Evolutionary conservation across 2,888 invertebrate species (phyloP).

Genomic region (Meteorus colon): DNA sequence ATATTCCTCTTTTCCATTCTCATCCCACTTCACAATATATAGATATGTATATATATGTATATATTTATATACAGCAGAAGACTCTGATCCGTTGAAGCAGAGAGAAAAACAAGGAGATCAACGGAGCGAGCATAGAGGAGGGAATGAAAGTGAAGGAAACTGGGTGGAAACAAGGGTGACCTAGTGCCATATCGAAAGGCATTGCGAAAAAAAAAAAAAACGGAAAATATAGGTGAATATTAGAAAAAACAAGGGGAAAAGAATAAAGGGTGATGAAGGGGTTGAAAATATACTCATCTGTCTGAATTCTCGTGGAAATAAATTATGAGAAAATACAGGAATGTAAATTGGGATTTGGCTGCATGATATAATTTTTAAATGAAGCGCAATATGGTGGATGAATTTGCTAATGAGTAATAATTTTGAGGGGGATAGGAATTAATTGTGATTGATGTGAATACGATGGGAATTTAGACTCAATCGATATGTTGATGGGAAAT

Average conservation of each 20-base stretch:
- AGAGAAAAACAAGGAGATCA: conserved; percentile 19
- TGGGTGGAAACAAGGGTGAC: conserved; percentile 21
- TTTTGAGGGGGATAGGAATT: no score
- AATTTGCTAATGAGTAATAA: no score
- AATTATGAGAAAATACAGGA: no score
- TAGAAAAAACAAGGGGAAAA: conserved; percentile 16
- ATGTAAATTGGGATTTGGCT: no score
- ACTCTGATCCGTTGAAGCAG: conserved; percentile 13
- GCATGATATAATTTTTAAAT: no score
- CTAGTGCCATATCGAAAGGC: conserved; percentile 1
- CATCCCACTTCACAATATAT: conserved; percentile 9
- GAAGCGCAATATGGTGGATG: no score
- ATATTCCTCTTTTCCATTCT: not conserved
- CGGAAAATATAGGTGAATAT: conserved; percentile 9
- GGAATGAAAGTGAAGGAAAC: conserved; percentile 5
- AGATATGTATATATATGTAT: conserved; percentile 16
- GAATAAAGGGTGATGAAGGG: not conserved
- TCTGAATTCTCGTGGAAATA: no score
- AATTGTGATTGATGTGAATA: no score
- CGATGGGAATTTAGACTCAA: no score
- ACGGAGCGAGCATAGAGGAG: conserved; percentile 4
- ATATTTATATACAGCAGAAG: not conserved
- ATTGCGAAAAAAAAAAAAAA: not conserved
- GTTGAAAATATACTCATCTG: not conserved
- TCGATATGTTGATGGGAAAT: no score